phyloP scores from a whole-genome alignment of 2,797 vertebrate genomes.

The Falco rusticolus region DNA sequence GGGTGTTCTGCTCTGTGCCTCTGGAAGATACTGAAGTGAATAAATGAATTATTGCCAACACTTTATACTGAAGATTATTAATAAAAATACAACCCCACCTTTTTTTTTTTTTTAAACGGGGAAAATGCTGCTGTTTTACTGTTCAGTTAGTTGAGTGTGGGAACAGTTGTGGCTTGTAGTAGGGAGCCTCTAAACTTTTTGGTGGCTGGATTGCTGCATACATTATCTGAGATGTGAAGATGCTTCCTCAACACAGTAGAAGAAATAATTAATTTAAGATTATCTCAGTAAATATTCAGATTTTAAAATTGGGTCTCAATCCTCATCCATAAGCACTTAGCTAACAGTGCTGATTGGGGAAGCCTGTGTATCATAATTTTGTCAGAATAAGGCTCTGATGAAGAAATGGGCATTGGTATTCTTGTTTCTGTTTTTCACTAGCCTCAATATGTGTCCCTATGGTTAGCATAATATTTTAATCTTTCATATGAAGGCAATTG shows the following conservation, averaged over 20 bases:
- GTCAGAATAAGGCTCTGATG: neutral
- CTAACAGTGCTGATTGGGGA: neutral
- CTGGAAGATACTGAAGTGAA: neutral
- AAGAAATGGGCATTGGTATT: neutral
- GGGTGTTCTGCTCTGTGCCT: neutral
- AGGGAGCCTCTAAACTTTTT: neutral
- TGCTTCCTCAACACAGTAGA: neutral
- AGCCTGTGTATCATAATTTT: neutral
- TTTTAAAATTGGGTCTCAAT: neutral
- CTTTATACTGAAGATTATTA: neutral
- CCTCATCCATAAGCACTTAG: rapidly evolving
- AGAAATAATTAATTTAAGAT: neutral
- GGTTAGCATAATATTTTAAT: neutral
- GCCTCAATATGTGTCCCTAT: rapidly evolving
- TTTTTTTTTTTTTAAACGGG: too few relatives aligned
- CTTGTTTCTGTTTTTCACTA: rapidly evolving
- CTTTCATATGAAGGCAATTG: rapidly evolving
- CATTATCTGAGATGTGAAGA: neutral
- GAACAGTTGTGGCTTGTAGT: neutral
- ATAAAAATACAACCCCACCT: rapidly evolving
- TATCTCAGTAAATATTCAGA: neutral
- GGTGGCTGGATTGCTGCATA: neutral
- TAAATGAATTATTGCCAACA: rapidly evolving
- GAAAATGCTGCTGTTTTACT: rapidly evolving
- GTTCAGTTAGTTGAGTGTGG: neutral